Conservation (phyloP, 2,888 invertebrate genomes). For the Cerceris ruficornis region DNA sequence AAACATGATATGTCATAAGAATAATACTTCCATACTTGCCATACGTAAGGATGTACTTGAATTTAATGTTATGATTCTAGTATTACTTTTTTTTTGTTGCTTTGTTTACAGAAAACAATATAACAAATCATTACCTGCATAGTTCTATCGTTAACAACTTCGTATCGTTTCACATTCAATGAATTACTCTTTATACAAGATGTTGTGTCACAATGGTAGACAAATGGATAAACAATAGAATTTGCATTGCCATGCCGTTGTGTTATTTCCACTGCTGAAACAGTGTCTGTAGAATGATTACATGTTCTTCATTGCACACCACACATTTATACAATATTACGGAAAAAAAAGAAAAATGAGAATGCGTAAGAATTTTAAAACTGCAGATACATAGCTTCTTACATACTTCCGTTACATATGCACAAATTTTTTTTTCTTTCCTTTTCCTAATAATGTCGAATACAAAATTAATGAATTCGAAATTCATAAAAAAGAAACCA, state of each 20-base stretch:
- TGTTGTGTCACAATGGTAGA: constrained; percentile 48
- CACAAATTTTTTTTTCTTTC: neutral
- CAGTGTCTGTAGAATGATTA: constrained; percentile 10
- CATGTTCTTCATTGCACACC: constrained; percentile 14
- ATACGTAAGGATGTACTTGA: constrained; percentile 47
- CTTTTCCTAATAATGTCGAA: no score
- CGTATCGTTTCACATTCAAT: constrained; percentile 41
- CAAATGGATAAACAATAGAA: constrained; percentile 47
- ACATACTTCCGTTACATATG: neutral
- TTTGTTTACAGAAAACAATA: constrained; percentile 52
- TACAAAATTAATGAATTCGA: neutral
- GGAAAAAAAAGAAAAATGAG: constrained; percentile 12
- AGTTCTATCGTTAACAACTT: constrained; percentile 55
- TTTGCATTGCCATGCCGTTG: constrained; percentile 25
- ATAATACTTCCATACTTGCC: constrained; percentile 45
- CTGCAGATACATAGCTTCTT: constrained; percentile 3
- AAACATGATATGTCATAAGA: constrained; percentile 40
- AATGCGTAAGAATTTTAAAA: constrained; percentile 20
- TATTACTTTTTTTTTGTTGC: no score
- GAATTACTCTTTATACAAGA: constrained; percentile 49
- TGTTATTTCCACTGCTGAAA: constrained; percentile 21
- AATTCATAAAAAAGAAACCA: constrained; percentile 3
- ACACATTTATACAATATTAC: constrained; percentile 5
- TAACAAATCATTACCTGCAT: constrained; percentile 52
- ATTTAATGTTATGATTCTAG: constrained; percentile 49